phyloP scores from a whole-genome alignment of 2,113 vertebrate genomes.

The Oostethus manadensis region DNA sequence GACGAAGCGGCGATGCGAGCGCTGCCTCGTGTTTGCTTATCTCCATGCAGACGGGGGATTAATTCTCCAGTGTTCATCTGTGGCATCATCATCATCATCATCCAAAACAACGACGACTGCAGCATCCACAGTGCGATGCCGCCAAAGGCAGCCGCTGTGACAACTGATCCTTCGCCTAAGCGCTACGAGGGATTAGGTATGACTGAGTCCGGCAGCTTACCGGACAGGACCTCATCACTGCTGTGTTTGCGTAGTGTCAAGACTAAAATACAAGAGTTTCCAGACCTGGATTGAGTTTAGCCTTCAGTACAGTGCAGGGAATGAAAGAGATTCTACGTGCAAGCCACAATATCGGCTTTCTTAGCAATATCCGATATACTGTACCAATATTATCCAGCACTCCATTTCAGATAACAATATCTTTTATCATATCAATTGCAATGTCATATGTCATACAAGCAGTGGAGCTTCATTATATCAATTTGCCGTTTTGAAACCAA shows the following conservation, averaged over 20 bases:
- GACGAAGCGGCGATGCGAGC: neutral
- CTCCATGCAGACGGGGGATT: conserved; percentile 23
- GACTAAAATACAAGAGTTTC: neutral
- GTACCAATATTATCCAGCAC: too few species aligned
- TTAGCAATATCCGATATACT: too few species aligned
- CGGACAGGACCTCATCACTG: conserved; percentile 27
- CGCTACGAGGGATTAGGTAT: conserved; percentile 35
- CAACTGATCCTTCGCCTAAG: conserved; percentile 35
- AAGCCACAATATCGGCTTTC: too few species aligned
- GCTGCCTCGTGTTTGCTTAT: conserved; percentile 26
- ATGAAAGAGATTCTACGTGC: too few species aligned
- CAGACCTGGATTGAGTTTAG: neutral
- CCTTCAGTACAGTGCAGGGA: too few species aligned
- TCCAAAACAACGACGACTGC: conserved; percentile 40
- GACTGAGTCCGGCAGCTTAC: conserved; percentile 31
- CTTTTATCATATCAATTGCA: too few species aligned
- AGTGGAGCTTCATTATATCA: too few species aligned
- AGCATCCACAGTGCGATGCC: conserved; percentile 11
- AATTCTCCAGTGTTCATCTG: conserved; percentile 26
- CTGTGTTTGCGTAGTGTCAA: conserved; percentile 1
- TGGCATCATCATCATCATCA: conserved; percentile 29
- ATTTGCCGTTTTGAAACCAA: too few species aligned
- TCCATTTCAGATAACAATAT: too few species aligned
- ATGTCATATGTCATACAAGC: too few species aligned
- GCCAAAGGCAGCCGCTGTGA: conserved; percentile 20